Base-by-base conservation (phyloP, 1,140 invertebrate genomes). In the Laupala kohalensis region DNA sequence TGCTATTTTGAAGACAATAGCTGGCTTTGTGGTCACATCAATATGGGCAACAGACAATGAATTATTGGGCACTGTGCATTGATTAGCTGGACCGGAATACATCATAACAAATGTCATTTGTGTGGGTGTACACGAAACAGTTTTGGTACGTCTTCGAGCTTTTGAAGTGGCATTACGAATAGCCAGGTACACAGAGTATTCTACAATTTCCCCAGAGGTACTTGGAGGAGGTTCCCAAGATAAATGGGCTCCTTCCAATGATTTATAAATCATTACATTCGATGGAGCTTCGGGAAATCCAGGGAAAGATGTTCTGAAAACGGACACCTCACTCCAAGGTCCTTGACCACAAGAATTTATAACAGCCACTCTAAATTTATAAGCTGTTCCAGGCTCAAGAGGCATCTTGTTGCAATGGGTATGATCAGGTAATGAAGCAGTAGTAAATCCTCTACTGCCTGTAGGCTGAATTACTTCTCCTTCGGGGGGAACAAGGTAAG, bases 1-100 rank as follows among this genome's bases (percentile, higher is more conserved):
- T 66, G 97, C 96, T 81, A 99, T 99, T 77, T 97, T 87, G 84
- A 99, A 99, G 73, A 99, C 98, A 78, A 99, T 98, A 70, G 97
- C 97, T 68, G 97, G 96, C 82, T 99, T 99, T 25, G 92, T 92
- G 24, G 94, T 94, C 19, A 91, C 95, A 82, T 99, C 97, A 62
- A 99, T 92, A 80, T 98, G 94, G 29, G 97, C 97, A 4, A 92
- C 90, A 67, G 89, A 85, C 27, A 99, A 84, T 68, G 92, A 93
- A 63, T 87, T 82, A 78, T 95, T 94, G 24, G 88, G 87, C 23
- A 99, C 96, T 27, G 93, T 91, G 83, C 97, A 99, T 66, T 92
- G 90, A 78, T 96, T 96, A 28, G 88, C 88, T 65, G 93, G 89
- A 28, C 97, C 97, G 82, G 92, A 95, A 83, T 98, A 99, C n/a